phyloP scores from a whole-genome alignment of 2,113 vertebrate genomes.

The Ochotona princeps region DNA sequence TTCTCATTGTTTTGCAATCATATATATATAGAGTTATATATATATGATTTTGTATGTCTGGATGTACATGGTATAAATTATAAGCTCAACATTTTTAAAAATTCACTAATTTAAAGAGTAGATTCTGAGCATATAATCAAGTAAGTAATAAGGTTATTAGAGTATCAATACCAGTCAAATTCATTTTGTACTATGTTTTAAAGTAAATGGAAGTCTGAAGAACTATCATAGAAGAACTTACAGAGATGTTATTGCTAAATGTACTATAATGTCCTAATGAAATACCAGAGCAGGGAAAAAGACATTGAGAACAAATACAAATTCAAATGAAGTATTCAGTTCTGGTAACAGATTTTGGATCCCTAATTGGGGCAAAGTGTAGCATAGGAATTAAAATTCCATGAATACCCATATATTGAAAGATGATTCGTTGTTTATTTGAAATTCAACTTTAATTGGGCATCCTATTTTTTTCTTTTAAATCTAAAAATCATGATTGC shows the following conservation, averaged over 20 bases:
- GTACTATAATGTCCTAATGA: neutral
- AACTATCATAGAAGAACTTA: neutral
- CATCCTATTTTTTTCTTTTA: neutral
- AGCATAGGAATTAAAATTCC: neutral
- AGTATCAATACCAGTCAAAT: neutral
- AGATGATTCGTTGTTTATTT: neutral
- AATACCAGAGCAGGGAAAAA: neutral
- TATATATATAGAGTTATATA: neutral
- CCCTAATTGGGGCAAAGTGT: neutral
- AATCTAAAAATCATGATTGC: neutral
- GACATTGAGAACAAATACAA: neutral
- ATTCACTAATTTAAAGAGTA: neutral
- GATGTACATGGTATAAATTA: neutral
- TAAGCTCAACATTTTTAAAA: neutral
- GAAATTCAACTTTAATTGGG: constrained; percentile 7
- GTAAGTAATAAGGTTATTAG: neutral
- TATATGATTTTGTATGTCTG: neutral
- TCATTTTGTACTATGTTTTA: neutral
- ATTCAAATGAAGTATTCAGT: neutral
- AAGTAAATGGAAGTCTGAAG: constrained; percentile 4
- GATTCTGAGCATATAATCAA: neutral
- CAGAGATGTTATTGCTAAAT: neutral
- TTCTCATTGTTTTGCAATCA: neutral
- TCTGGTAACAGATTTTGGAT: neutral
- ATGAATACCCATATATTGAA: neutral